Evolutionary conservation across 2,797 vertebrate species (phyloP).

Genomic region (Anisognathus igniventris): DNA sequence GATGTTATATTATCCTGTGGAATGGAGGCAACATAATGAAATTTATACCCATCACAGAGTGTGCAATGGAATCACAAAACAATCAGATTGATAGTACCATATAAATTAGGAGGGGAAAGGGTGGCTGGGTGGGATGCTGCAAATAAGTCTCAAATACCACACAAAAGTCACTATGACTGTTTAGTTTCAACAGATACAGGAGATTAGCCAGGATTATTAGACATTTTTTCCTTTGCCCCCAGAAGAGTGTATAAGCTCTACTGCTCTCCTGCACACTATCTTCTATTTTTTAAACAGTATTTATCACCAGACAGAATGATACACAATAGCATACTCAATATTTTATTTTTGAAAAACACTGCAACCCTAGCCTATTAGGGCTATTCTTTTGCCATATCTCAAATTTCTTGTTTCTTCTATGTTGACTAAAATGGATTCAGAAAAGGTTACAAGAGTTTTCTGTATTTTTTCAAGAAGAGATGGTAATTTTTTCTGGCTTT

Average conservation of each 20-base stretch:
- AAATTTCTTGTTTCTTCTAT: background rate
- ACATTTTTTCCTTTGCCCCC: background rate
- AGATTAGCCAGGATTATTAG: background rate
- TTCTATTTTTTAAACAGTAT: background rate
- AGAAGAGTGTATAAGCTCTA: background rate
- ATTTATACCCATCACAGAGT: background rate
- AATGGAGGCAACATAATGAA: background rate
- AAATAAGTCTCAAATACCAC: background rate
- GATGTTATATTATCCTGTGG: background rate
- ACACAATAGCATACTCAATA: rapidly evolving
- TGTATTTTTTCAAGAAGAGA: background rate
- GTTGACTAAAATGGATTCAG: background rate
- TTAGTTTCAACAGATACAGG: background rate
- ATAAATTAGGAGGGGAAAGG: background rate
- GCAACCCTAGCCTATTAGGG: background rate
- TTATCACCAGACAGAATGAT: background rate
- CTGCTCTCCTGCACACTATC: background rate
- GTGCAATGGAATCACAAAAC: background rate
- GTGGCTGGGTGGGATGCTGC: background rate
- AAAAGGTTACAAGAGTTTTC: background rate
- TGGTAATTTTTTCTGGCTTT: background rate
- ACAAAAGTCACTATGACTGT: background rate
- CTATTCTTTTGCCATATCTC: background rate
- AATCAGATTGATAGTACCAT: background rate
- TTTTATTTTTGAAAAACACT: background rate